A percentile compares a stretch with the other conserved stretches of the same genome.
Evolutionary conservation across 2,113 vertebrate genomes (phyloP).

Genomic region (Hippoglossus stenolepis): DNA sequence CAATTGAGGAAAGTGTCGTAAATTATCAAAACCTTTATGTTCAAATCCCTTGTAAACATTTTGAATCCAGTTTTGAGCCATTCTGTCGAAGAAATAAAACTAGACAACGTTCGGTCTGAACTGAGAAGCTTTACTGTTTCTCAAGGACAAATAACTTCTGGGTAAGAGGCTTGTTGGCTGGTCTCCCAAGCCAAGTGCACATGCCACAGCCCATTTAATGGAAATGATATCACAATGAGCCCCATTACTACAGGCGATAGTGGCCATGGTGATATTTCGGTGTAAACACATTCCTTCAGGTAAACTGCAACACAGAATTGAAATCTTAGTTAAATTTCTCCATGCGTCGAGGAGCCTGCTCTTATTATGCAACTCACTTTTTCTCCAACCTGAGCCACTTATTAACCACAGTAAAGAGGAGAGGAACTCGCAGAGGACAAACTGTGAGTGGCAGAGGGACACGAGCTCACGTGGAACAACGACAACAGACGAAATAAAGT

Average conservation of each 20-base stretch:
- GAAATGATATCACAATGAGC: neutral
- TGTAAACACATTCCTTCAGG: neutral
- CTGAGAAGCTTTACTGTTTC: neutral
- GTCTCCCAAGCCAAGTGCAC: neutral
- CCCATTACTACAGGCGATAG: constrained; percentile 9
- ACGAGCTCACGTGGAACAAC: neutral
- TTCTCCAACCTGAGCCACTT: too few relatives aligned
- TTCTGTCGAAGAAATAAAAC: neutral
- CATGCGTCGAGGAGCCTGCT: too few relatives aligned
- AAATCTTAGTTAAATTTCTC: too few relatives aligned
- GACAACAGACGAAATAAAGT: too few relatives aligned
- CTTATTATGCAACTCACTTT: too few relatives aligned
- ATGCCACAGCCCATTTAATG: neutral
- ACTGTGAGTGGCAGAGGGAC: neutral
- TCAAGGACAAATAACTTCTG: constrained; percentile 12
- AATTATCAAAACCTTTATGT: neutral
- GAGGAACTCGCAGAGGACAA: neutral
- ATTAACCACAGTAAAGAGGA: neutral
- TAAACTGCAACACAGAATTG: neutral
- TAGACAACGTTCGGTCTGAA: neutral
- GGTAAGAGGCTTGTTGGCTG: neutral
- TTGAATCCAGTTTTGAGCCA: neutral
- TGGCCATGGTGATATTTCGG: neutral
- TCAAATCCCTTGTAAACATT: neutral
- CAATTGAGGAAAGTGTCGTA: too few relatives aligned